Evolutionary conservation across 2,797 vertebrate genomes (phyloP), one percentile per base, ranked within the genome.

Genomic region (Enteromius anoplus): DNA sequence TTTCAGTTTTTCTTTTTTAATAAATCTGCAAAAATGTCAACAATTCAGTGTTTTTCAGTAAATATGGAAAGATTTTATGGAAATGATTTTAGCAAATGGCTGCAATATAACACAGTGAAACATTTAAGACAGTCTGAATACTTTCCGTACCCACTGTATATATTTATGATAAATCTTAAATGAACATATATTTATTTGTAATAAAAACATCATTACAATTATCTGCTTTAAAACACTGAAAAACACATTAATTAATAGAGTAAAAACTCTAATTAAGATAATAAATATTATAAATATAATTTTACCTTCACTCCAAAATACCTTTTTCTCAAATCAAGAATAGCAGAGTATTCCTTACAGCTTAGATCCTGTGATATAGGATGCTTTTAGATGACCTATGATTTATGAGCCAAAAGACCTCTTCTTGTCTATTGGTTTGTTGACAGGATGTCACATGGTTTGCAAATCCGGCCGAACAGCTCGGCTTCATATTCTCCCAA

Each of bases 361-460:
- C 72, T 88, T 80, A 80, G 60, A 84, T 32, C 21, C 40, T 26
- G 66, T 40, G 2, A 65, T 34, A 75, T 51, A 66, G 66, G 80
- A 72, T 29, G 42, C 47, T 84, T 40, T 15, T 8, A 71, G 71
- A 90, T 88, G 79, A 90, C 85, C 85, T 84, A 68, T 69, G 88
- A 90, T 89, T 90, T 91, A 21, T 60, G 85, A 85, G 81, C 88
- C 86, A 80, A 82, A 55, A 90, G 91, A 89, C 92, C 93, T 90
- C 93, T 93, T 95, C 93, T 94, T 93, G 89, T 89, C 87, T 88
- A 75, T 84, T 77, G 88, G 90, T 89, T 86, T 83, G 86, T 75
- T 55, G 83, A 85, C 92, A 94, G 94, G 94, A 95, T 94, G 89
- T 95, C 91, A 93, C 89, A 85, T 92, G 90, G 81, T 26, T 34